Conservation (phyloP, 2,113 vertebrate species). For the Sclerurus mexicanus region DNA sequence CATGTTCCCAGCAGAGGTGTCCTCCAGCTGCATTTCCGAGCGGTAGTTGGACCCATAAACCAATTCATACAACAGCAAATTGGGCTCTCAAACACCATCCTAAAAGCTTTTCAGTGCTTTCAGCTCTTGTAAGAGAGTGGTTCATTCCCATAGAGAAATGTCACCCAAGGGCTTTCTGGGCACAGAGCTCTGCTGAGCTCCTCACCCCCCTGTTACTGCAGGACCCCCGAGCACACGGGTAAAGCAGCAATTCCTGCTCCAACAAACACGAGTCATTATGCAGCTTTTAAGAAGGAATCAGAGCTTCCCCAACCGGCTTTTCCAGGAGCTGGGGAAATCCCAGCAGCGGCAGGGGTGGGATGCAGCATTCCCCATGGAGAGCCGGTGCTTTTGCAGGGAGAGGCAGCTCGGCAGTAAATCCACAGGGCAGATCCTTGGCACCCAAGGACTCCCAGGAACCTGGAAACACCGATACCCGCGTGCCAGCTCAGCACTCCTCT, state of each 20-base stretch:
- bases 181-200: neutral
- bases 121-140: fast-evolving
- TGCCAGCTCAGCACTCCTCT: neutral
- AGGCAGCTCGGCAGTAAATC: neutral
- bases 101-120: neutral
- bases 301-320: neutral
- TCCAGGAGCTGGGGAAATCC: neutral
- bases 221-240: neutral
- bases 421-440: neutral
- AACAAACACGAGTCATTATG: fast-evolving
- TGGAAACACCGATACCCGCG: fast-evolving
- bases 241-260: neutral
- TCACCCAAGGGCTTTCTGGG: neutral
- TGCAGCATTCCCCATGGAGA: neutral
- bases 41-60: fast-evolving
- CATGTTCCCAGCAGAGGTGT: neutral
- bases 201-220: neutral
- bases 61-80: neutral
- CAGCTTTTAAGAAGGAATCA: neutral
- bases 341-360: neutral
- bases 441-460: neutral
- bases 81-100: neutral
- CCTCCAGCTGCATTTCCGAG: neutral
- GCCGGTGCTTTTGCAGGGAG: neutral
- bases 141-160: fast-evolving